Percentiles rank a stretch among this genome's conserved stretches.
phyloP scores from a whole-genome alignment of 2,888 invertebrate genomes.

The Elmis aenea region DNA sequence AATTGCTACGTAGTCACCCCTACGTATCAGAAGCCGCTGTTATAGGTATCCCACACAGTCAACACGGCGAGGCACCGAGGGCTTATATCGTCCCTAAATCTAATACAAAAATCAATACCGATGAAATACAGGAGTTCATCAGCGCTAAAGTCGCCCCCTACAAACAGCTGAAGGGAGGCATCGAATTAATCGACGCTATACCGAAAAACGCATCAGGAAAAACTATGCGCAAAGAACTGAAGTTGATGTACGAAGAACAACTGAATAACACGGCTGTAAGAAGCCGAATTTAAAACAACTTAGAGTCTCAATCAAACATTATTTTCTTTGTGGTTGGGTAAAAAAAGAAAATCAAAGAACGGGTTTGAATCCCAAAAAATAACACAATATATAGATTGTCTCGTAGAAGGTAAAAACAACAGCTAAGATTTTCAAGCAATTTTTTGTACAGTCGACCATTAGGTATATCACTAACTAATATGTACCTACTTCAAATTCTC shows the following conservation, averaged over 20 bases:
- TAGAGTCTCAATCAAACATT: too few relatives aligned
- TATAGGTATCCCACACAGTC: conserved; percentile 64
- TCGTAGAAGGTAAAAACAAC: conserved; percentile 1
- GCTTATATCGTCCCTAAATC: conserved; percentile 62
- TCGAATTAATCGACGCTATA: conserved; percentile 61
- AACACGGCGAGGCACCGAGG: conserved; percentile 67
- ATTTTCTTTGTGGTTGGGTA: too few relatives aligned
- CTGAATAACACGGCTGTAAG: too few relatives aligned
- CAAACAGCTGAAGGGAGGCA: conserved; percentile 65
- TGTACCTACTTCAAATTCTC: too few relatives aligned
- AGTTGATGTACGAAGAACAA: conserved; percentile 10
- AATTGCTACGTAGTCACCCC: conserved; percentile 63
- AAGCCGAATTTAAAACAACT: too few relatives aligned
- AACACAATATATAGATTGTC: background rate
- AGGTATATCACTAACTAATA: too few relatives aligned
- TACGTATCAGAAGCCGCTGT: conserved; percentile 75
- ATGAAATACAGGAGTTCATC: conserved; percentile 58
- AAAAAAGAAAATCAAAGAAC: too few relatives aligned
- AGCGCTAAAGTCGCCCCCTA: conserved; percentile 65
- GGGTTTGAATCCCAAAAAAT: too few relatives aligned
- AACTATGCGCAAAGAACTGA: conserved; percentile 53
- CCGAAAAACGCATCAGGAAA: conserved; percentile 77
- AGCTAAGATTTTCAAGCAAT: too few relatives aligned
- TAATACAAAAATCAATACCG: conserved; percentile 42
- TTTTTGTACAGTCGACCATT: too few relatives aligned